Evolutionary conservation across 2,113 vertebrate genomes (phyloP).

Genomic region (Pionites leucogaster): DNA sequence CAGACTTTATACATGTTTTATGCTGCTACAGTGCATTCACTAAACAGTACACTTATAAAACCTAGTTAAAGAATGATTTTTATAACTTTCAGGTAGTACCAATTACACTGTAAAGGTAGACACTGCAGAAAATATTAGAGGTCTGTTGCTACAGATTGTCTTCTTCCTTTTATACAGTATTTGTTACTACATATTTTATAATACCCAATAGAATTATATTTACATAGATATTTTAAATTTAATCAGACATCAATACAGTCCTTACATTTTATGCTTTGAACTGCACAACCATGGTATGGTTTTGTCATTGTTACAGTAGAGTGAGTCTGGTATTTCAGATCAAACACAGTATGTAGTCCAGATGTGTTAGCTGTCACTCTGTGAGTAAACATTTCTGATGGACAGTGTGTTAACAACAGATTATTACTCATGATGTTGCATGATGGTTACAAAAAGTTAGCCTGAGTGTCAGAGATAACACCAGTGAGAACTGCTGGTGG

Average conservation of each 20-base stretch:
- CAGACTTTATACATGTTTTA: neutral
- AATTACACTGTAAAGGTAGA: neutral
- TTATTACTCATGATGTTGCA: constrained; percentile 55
- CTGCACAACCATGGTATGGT: constrained; percentile 20
- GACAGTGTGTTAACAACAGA: constrained; percentile 69
- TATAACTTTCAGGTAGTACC: neutral
- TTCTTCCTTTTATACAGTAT: neutral
- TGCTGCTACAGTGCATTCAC: neutral
- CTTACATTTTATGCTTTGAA: constrained; percentile 37
- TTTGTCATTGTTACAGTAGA: constrained; percentile 53
- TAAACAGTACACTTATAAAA: neutral
- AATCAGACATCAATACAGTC: neutral
- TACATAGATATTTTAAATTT: neutral
- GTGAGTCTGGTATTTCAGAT: constrained; percentile 63
- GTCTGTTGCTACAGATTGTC: neutral
- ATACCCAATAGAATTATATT: neutral
- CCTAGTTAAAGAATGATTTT: neutral
- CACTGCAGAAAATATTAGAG: neutral
- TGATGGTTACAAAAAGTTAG: constrained; percentile 34
- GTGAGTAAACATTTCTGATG: constrained; percentile 70
- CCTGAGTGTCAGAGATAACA: constrained; percentile 51
- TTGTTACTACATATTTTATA: neutral
- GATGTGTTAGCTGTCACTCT: constrained; percentile 66
- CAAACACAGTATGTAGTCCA: constrained; percentile 65
- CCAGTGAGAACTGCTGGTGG: constrained; percentile 1